A percentile compares a stretch with the other conserved stretches of the same genome.
Evolutionary conservation across 2,888 invertebrate species (phyloP).

Genomic region (Troglohyphantes excavatus): DNA sequence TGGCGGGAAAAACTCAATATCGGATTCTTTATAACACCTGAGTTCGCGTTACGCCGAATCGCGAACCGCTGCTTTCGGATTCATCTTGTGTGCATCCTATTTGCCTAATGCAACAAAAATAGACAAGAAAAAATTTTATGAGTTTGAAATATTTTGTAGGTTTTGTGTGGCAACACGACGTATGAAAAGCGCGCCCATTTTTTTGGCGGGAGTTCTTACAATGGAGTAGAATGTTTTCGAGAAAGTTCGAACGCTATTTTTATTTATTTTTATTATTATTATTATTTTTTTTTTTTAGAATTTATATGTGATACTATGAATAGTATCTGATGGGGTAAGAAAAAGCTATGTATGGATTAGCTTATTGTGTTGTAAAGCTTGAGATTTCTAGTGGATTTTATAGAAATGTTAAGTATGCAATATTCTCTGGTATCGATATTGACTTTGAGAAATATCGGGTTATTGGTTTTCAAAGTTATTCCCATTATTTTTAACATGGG

Average conservation of each 20-base stretch:
- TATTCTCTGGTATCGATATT: background rate
- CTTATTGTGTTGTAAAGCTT: no score
- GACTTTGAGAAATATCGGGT: background rate
- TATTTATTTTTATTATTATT: no score
- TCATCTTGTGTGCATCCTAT: background rate
- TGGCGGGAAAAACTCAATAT: constrained; percentile 6
- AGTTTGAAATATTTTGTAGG: background rate
- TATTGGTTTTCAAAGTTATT: background rate
- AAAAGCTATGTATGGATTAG: background rate
- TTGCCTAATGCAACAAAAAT: constrained; percentile 9
- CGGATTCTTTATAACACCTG: constrained; percentile 35
- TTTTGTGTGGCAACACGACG: background rate
- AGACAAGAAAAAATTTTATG: background rate
- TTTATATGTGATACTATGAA: background rate
- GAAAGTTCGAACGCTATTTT: no score
- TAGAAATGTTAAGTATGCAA: no score
- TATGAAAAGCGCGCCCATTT: background rate
- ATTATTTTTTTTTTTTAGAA: background rate
- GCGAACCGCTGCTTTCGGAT: constrained; percentile 3
- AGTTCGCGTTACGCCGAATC: constrained; percentile 12
- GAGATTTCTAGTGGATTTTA: no score
- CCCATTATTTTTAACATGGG: no score
- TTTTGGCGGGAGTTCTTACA: background rate
- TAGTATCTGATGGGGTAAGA: background rate
- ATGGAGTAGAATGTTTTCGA: background rate